These are phyloP conservation scores for Tetragonula clypearis DNA, from an alignment of 1,140 invertebrate genomes.

Conservation along the genomic window DNA sequence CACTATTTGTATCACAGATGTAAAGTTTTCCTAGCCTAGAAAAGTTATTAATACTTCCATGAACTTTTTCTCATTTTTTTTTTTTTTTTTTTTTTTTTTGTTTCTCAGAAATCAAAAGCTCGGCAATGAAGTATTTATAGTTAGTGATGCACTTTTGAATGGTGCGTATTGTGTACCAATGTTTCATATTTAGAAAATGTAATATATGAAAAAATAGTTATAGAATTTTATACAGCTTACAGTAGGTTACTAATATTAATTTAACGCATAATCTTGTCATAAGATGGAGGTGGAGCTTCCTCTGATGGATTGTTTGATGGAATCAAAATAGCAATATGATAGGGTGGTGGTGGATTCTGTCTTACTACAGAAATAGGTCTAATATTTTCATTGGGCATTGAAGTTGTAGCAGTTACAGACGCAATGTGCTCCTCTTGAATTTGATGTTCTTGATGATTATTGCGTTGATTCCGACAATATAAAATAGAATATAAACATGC, in stretches of 20 bases:
- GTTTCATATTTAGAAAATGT: constrained; percentile 30
- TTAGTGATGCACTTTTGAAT: neutral
- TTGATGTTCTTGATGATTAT: constrained; percentile 63
- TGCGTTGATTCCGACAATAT: constrained; percentile 66
- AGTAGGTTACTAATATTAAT: constrained; percentile 49
- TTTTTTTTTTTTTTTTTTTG: neutral
- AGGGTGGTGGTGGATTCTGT: constrained; percentile 83
- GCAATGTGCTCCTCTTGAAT: constrained; percentile 65
- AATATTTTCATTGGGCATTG: constrained; percentile 61
- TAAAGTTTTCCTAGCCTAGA: constrained; percentile 61
- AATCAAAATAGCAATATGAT: constrained; percentile 86
- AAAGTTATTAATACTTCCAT: constrained; percentile 30
- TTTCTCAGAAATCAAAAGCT: constrained; percentile 33
- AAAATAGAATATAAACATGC: constrained; percentile 82
- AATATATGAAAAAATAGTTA: constrained; percentile 49
- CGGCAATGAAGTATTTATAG: neutral
- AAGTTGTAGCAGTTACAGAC: constrained; percentile 57
- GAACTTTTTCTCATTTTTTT: neutral
- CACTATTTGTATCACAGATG: constrained; percentile 65
- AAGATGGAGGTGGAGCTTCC: constrained; percentile 85
- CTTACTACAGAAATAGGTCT: constrained; percentile 65
- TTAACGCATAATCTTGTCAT: constrained; percentile 85
- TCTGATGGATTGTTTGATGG: constrained; percentile 80
- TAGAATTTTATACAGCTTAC: constrained; percentile 32
- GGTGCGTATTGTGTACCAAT: neutral